Percentiles rank a stretch among this genome's conserved stretches.
phyloP scores from a whole-genome alignment of 2,797 vertebrate genomes.

The Cuculus canorus region DNA sequence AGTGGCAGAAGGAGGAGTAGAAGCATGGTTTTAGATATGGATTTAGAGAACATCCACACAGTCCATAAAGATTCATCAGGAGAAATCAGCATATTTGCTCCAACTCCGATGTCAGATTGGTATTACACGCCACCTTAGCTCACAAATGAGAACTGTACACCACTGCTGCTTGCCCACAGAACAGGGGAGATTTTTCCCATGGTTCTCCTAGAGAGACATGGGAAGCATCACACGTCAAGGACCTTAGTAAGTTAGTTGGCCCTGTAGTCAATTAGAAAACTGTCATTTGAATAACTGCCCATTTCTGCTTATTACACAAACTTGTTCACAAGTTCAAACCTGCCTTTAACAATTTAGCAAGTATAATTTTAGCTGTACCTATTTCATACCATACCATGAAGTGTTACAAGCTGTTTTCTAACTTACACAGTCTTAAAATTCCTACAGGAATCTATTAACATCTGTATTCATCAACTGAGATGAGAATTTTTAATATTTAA shows the following conservation, averaged over 20 bases:
- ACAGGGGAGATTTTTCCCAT: background rate
- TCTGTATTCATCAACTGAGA: background rate
- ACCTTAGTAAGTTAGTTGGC: fast-evolving
- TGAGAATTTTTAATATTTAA: background rate
- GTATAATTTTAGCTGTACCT: background rate
- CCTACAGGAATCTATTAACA: too few species aligned
- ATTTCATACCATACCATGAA: background rate
- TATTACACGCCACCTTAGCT: background rate
- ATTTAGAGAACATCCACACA: background rate
- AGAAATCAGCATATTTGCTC: background rate
- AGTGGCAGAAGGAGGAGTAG: background rate
- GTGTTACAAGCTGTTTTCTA: background rate
- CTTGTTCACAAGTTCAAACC: conserved; percentile 13
- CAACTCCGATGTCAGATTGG: background rate
- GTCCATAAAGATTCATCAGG: background rate
- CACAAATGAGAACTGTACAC: background rate
- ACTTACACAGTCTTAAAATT: too few species aligned
- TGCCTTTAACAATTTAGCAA: background rate
- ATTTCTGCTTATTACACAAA: background rate
- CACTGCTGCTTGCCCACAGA: background rate
- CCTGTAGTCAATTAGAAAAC: background rate
- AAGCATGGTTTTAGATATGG: background rate
- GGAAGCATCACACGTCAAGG: background rate
- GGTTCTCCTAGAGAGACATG: background rate
- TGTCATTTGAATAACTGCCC: background rate